phyloP scores from a whole-genome alignment of 2,888 invertebrate species.

The Liodrosophila aerea region DNA sequence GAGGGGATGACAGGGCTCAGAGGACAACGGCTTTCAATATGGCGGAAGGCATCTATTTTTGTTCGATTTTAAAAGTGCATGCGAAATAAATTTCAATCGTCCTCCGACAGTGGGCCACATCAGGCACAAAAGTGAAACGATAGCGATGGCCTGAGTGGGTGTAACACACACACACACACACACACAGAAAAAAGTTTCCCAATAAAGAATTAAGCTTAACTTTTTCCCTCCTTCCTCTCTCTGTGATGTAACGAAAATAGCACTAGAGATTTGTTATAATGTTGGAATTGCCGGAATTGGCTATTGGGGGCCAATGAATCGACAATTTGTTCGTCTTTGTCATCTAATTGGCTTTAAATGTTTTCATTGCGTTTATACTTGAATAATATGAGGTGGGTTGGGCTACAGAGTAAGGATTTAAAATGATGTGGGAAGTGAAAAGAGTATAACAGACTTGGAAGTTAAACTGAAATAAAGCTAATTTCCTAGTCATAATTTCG shows the following conservation, averaged over 20 bases:
- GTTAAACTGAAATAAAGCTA: too few relatives aligned
- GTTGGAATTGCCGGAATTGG: not conserved
- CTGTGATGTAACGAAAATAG: slow-evolving; percentile 8
- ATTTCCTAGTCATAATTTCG: too few relatives aligned
- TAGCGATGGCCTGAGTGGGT: too few relatives aligned
- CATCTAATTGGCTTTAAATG: slow-evolving; percentile 63
- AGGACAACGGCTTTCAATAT: slow-evolving; percentile 32
- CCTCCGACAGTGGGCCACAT: slow-evolving; percentile 10
- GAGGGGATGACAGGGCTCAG: not conserved
- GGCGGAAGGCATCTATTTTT: slow-evolving; percentile 67
- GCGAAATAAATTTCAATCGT: slow-evolving; percentile 64
- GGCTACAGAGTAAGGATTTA: not conserved
- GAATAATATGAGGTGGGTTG: too few relatives aligned
- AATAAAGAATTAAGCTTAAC: slow-evolving; percentile 60
- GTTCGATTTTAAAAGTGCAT: slow-evolving; percentile 70
- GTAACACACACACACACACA: too few relatives aligned
- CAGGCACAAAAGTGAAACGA: slow-evolving; percentile 14
- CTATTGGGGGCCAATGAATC: slow-evolving; percentile 22
- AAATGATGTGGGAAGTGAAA: slow-evolving; percentile 3
- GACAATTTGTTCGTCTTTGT: slow-evolving; percentile 51
- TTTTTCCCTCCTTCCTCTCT: slow-evolving; percentile 11
- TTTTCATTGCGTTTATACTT: slow-evolving; percentile 39
- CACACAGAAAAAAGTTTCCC: slow-evolving; percentile 64
- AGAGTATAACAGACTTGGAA: too few relatives aligned
- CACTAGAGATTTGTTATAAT: slow-evolving; percentile 15